Evolutionary conservation across 2,113 vertebrate species (phyloP).

Genomic region (Lichenostomus cassidix): DNA sequence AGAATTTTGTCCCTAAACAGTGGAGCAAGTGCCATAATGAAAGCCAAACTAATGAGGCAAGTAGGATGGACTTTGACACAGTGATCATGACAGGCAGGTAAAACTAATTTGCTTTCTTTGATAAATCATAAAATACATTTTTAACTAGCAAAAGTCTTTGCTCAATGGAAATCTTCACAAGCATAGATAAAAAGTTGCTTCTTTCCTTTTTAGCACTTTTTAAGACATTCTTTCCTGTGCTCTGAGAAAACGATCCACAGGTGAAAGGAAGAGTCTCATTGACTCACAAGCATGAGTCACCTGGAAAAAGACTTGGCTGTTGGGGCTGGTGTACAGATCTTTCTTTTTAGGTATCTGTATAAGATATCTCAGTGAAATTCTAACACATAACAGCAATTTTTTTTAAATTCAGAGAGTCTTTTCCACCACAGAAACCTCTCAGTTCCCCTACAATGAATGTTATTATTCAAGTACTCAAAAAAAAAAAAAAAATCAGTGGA

Average conservation of each 20-base stretch:
- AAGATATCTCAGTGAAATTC: background rate
- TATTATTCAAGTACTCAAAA: background rate
- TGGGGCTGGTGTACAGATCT: background rate
- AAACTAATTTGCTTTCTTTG: background rate
- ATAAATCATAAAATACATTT: background rate
- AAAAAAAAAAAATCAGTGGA: background rate
- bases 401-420: background rate
- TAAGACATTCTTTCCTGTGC: background rate
- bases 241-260: background rate
- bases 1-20: background rate
- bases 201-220: background rate
- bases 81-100: background rate
- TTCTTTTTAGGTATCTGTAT: background rate
- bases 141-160: background rate
- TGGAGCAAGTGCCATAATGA: background rate
- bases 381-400: background rate
- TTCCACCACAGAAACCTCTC: background rate
- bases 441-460: background rate
- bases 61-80: background rate
- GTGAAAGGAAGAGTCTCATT: background rate
- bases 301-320: background rate
- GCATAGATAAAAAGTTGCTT: background rate
- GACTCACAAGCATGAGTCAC: background rate
- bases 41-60: background rate
- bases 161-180: background rate